Conservation (phyloP, 2,797 vertebrate genomes). For the Sebastes cheni region DNA sequence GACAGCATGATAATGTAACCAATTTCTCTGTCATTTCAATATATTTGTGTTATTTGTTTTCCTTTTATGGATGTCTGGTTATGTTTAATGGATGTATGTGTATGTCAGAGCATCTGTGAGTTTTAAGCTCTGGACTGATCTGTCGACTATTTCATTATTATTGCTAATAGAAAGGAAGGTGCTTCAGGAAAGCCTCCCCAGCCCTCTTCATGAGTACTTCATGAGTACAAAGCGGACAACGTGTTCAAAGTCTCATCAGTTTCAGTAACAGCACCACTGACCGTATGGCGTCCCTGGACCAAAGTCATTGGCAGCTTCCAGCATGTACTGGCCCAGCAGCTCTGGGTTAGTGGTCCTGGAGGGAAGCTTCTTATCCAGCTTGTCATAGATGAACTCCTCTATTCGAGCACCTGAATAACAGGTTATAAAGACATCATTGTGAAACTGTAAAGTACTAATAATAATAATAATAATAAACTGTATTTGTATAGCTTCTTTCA, state of each 20-base stretch:
- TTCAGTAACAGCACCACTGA: slow-evolving; percentile 71
- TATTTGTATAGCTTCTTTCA: no score
- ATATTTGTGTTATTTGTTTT: no score
- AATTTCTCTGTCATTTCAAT: no score
- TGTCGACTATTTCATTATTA: not conserved
- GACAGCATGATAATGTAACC: no score
- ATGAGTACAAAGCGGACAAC: not conserved
- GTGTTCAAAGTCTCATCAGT: not conserved
- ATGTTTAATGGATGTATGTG: no score
- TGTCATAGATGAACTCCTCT: slow-evolving; percentile 97
- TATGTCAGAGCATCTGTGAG: no score
- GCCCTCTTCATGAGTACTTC: not conserved
- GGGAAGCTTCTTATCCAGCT: slow-evolving; percentile 94
- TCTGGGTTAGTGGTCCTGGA: slow-evolving; percentile 91
- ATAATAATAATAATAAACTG: no score
- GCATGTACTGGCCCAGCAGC: slow-evolving; percentile 95
- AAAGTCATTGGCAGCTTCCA: slow-evolving; percentile 92
- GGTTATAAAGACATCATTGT: not conserved
- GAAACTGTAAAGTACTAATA: not conserved
- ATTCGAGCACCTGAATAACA: slow-evolving; percentile 87
- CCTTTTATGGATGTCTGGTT: fast-evolving
- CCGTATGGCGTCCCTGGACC: slow-evolving; percentile 91
- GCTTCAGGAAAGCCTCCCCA: not conserved
- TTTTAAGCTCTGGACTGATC: no score
- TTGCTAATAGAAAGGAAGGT: not conserved